A percentile compares a stretch with the other conserved stretches of the same genome.
Evolutionary conservation across 1,140 invertebrate genomes (phyloP).

Genomic region (Drosophila cardini): DNA sequence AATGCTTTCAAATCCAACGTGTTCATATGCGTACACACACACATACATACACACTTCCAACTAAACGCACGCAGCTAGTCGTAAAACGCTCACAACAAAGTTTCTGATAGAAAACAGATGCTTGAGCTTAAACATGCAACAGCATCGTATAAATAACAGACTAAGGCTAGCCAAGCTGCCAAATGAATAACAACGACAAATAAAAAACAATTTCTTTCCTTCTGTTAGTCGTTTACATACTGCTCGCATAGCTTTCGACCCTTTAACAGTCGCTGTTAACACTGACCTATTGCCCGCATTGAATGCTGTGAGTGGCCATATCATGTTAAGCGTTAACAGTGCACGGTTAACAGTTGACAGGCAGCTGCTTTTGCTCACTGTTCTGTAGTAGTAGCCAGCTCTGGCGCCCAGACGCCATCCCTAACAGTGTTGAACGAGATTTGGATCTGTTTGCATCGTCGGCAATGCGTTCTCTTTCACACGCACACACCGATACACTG

Average conservation of each 20-base stretch:
- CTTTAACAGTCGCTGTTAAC: conserved; percentile 59
- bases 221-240: conserved; percentile 15
- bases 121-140: conserved; percentile 72
- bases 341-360: conserved; percentile 35
- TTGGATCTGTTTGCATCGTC: conserved; percentile 63
- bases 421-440: conserved; percentile 69
- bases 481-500: conserved; percentile 13
- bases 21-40: conserved; percentile 50
- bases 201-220: conserved; percentile 25
- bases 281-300: conserved; percentile 68
- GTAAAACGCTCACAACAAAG: conserved; percentile 59
- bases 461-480: conserved; percentile 43
- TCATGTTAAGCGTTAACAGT: conserved; percentile 47
- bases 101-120: conserved; percentile 70
- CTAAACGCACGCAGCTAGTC: conserved; percentile 20
- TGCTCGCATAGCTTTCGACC: neutral
- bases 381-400: conserved; percentile 8
- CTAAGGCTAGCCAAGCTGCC: conserved; percentile 73
- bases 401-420: conserved; percentile 40
- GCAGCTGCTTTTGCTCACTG: conserved; percentile 1
- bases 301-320: conserved; percentile 15
- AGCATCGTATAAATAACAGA: conserved; percentile 76
- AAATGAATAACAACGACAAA: conserved; percentile 23
- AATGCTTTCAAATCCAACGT: conserved; percentile 55
- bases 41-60: conserved; percentile 20